Evolutionary conservation across 2,797 vertebrate species (phyloP), one percentile per base, ranked within the genome.

Genomic region (Loris lydekkerianus): DNA sequence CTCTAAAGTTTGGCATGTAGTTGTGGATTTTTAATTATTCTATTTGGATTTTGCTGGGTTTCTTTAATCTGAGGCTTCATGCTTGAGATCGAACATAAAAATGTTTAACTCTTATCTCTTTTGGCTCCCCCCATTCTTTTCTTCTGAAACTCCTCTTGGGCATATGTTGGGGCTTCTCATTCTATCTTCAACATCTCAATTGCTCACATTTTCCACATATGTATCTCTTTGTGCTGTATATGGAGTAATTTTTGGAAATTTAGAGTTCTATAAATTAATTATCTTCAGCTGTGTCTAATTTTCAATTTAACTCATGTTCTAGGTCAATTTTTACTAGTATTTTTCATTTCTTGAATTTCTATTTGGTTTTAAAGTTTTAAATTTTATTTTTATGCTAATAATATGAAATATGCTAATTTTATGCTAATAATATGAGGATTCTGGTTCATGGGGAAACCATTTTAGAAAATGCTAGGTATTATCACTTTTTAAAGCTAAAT

Each of bases 401-500:
- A 46, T 89, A 58, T 76, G 17, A 53, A 53, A 15, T 53, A 53
- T 53, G 49, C 49, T 53, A 53, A 53, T 69, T 17, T 46, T 40
- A 80, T 82, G 37, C 58, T 82, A 61, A 61, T 43, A 83, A 34
- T 83, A 58, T 76, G 17, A 53, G 46, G 49, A 53, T 53, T 53
- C 49, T 4, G 14, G 49, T 53, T 53, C 49, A 15, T 4, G 14
- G 9, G 27, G 11, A 21, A 61, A n/a, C 65, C 80, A 80, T 31
- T 80, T 49, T 20, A 14, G 86, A 83, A 65, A 53, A 94, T 58
- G 23, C 34, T 83, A 29, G 29, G 25, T 1, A 34, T 49, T 78
- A 58, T 87, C 17, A 87, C 34, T 43, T 53, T 53, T 53, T 83
- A 53, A 46, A 87, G 18, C 83, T 78, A 65, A 93, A 91, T n/a